Evolutionary conservation across 2,888 invertebrate species (phyloP).

Genomic region (Tenthredo amoena): DNA sequence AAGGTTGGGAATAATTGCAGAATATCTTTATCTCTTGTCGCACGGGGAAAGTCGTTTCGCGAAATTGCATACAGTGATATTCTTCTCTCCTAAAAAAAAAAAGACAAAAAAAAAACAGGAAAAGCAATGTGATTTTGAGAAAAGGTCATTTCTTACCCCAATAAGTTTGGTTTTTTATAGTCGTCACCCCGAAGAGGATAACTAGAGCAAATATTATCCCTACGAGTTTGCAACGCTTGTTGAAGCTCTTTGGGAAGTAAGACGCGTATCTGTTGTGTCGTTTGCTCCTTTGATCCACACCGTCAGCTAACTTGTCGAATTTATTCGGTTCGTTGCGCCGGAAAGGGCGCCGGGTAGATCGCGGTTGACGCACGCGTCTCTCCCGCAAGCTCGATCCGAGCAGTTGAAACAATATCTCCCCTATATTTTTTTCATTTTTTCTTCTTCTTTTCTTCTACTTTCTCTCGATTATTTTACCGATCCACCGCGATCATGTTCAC

Average conservation of each 20-base stretch:
- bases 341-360: slow-evolving; percentile 46
- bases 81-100: not conserved
- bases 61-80: not conserved
- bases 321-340: slow-evolving; percentile 61
- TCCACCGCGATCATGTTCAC: slow-evolving; percentile 16
- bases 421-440: slow-evolving; percentile 15
- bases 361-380: slow-evolving; percentile 43
- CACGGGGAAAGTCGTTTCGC: not conserved
- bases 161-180: not conserved
- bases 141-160: not conserved
- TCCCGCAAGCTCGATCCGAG: slow-evolving; percentile 19
- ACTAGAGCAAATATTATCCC: slow-evolving; percentile 38
- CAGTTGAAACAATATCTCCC: slow-evolving; percentile 52
- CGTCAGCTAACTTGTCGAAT: slow-evolving; percentile 63
- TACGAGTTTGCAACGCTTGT: slow-evolving; percentile 29
- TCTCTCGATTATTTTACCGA: slow-evolving; percentile 32
- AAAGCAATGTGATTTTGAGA: not conserved
- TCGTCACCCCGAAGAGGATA: slow-evolving; percentile 16
- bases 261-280: slow-evolving; percentile 51
- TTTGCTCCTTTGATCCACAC: slow-evolving; percentile 61
- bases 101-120: not conserved
- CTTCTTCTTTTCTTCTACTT: not conserved
- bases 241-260: slow-evolving; percentile 34
- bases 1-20: slow-evolving; percentile 20
- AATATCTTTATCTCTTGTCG: slow-evolving; percentile 10